phyloP scores from a whole-genome alignment of 2,888 invertebrate species.

The Melanostoma scalare region DNA sequence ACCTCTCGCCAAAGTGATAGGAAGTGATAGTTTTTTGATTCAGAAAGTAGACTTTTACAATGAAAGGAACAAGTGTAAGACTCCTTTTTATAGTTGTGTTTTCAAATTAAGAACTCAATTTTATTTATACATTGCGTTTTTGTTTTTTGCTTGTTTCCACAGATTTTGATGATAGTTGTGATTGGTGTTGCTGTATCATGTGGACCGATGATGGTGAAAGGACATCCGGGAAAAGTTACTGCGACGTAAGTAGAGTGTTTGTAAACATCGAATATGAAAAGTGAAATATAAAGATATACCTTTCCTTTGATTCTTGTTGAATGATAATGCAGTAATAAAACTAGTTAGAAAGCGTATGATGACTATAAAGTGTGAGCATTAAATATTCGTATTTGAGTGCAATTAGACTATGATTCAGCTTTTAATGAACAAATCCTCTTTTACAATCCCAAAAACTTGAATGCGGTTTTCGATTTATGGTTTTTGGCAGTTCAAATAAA shows the following conservation, averaged over 20 bases:
- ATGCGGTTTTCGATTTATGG: no score
- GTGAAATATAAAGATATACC: no score
- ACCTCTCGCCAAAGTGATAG: conserved; percentile 22
- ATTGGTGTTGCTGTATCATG: conserved; percentile 30
- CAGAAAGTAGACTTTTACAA: conserved; percentile 14
- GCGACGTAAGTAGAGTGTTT: conserved; percentile 57
- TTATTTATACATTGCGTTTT: conserved; percentile 15
- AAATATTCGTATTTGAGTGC: no score
- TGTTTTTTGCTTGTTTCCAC: conserved; percentile 19
- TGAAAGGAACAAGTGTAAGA: conserved; percentile 59
- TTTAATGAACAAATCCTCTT: no score
- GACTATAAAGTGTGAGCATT: no score
- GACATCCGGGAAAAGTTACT: conserved; percentile 55
- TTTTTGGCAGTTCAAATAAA: no score
- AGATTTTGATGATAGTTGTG: conserved; percentile 52
- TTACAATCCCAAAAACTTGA: no score
- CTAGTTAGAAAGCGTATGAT: no score
- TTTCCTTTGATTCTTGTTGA: no score
- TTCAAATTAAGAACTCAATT: not conserved
- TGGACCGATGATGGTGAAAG: conserved; percentile 45
- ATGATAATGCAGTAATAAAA: no score
- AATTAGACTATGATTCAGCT: no score
- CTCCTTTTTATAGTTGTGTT: not conserved
- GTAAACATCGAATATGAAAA: not conserved
- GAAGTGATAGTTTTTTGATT: conserved; percentile 38